Evolutionary conservation across 2,113 vertebrate species (phyloP).

Genomic region (Corythaixoides concolor): DNA sequence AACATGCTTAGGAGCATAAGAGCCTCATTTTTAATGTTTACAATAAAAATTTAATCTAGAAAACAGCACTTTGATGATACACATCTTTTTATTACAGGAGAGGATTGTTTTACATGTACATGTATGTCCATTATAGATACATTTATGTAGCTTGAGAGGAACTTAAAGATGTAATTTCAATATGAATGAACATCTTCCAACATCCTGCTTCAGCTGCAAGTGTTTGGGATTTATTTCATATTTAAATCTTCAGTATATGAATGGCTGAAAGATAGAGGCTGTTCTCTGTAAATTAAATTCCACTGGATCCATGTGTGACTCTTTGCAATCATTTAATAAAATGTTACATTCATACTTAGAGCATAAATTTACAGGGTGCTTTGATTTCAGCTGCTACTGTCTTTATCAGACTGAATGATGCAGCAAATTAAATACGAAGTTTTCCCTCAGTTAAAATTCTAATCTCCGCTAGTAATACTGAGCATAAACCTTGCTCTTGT

Average conservation of each 20-base stretch:
- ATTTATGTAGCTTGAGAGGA: background rate
- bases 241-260: conserved; percentile 24
- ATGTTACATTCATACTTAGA: background rate
- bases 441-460: background rate
- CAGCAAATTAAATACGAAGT: background rate
- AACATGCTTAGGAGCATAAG: background rate
- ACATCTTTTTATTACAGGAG: background rate
- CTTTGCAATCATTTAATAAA: background rate
- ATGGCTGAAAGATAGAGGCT: conserved; percentile 6
- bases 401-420: background rate
- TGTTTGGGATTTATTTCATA: conserved; percentile 35
- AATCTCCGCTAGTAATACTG: background rate
- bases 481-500: background rate
- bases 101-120: background rate
- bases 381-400: conserved; percentile 6
- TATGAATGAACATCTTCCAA: conserved; percentile 18
- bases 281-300: background rate
- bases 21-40: background rate
- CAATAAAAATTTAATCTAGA: background rate
- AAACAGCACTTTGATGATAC: background rate
- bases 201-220: conserved; percentile 48
- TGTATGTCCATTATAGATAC: background rate
- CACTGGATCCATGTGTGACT: background rate
- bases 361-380: background rate
- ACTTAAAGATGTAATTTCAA: conserved; percentile 30